A percentile compares a stretch with the other conserved stretches of the same genome.
Evolutionary conservation across 2,797 vertebrate genomes (phyloP).

Genomic region (Anomalospiza imberbis): DNA sequence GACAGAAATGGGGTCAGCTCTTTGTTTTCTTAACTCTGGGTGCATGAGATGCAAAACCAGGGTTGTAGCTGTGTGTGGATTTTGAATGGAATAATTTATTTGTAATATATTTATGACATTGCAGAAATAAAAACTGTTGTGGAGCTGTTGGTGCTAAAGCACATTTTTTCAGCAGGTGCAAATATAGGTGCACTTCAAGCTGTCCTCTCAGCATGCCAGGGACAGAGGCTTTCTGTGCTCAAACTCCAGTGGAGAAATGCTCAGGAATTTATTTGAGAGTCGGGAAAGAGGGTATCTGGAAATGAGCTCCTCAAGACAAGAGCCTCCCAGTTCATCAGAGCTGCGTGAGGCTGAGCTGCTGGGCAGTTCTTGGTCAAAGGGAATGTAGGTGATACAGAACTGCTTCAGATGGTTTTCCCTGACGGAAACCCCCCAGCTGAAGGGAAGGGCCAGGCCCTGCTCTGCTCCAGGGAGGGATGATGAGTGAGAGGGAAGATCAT

Average conservation of each 20-base stretch:
- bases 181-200: not conserved
- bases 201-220: not conserved
- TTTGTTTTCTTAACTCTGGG: not conserved
- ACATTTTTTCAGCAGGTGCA: not conserved
- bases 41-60: not conserved
- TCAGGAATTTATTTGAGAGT: not conserved
- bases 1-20: not conserved
- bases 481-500: not conserved
- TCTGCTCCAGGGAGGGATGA: not conserved
- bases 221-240: not conserved
- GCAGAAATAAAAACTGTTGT: not conserved
- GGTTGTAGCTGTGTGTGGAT: not conserved
- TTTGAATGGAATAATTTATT: not conserved
- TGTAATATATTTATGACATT: not conserved
- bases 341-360: not conserved
- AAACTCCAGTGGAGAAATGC: not conserved
- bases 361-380: not conserved
- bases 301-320: not conserved
- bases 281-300: not conserved
- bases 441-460: not conserved
- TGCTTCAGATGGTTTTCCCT: not conserved
- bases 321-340: not conserved
- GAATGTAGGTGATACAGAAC: accelerated
- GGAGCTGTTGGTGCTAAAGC: not conserved
- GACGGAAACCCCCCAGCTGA: not conserved